Evolutionary conservation across 2,888 invertebrate genomes (phyloP), one percentile per base, ranked within the genome.

Genomic region (Petrolisthes manimaculis): DNA sequence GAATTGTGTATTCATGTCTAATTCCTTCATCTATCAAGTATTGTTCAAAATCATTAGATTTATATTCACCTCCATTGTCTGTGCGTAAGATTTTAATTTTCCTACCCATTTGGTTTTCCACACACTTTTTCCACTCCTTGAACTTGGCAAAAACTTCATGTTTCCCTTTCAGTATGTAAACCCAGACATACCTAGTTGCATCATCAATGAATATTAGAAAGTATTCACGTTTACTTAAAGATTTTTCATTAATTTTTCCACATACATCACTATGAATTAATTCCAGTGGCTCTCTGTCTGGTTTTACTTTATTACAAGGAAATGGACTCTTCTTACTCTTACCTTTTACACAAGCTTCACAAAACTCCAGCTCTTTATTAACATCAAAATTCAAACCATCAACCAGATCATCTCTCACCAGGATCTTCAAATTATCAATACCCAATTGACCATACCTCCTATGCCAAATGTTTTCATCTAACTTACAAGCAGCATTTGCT

Each of bases 31-130:
- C n/a, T n/a, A 24, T 81, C n/a, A 79, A 51, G 80, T 53, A 77
- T 18, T 86, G 24, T 21, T 53, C 21, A 67, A 89, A 86, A 8
- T 78, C 21, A 24, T 77, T 78, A 9, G n/a, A 83, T 21, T 18
- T 37, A 54, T 87, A 89, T 80, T 89, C 89, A 67, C 83, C 71
- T 51, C 89, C 87, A 77, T 87, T 84, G 55, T 87, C 86, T 67
- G 86, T 53, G 24, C 82, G n/a, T 24, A 89, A 18, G 37, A 24
- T 56, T 75, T 89, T 88, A 74, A 88, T 84, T 24, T 85, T 84
- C 51, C 54, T 74, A 53, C 75, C 84, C 53, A 21, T 75, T 14
- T 53, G 84, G 12, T 74, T 84, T 37, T 75, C 75, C 24, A 84
- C 55, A 84, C 53, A 54, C 71, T 21, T 89, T 56, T 86, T 86